phyloP scores from a whole-genome alignment of 2,888 invertebrate genomes.

The Megaustenia siamemsis region DNA sequence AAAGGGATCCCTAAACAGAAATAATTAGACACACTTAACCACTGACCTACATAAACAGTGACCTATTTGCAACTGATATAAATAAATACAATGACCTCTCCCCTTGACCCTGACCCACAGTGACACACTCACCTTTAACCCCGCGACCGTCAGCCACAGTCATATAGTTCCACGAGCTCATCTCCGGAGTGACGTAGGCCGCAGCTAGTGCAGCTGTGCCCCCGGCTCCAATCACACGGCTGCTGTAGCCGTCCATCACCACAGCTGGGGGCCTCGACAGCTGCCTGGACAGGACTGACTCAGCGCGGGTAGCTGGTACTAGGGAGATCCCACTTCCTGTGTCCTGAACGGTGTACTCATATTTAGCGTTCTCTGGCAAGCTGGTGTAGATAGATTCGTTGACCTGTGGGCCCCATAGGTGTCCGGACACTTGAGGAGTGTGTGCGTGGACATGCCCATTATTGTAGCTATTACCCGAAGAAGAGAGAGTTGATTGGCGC shows the following conservation, averaged over 20 bases:
- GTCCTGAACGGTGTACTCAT: constrained; percentile 46
- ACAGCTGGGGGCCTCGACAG: constrained; percentile 56
- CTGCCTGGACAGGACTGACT: constrained; percentile 55
- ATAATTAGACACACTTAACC: no score
- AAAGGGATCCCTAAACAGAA: no score
- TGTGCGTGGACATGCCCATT: constrained; percentile 51
- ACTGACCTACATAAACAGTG: no score
- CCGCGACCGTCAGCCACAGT: constrained; percentile 18
- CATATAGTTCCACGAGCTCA: constrained; percentile 43
- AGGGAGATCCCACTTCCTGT: neutral
- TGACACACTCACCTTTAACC: constrained; percentile 32
- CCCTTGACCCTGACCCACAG: neutral
- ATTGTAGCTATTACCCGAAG: constrained; percentile 41
- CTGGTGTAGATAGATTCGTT: constrained; percentile 41
- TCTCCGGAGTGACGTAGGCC: constrained; percentile 24
- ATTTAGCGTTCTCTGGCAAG: constrained; percentile 29
- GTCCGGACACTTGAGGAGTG: constrained; percentile 43
- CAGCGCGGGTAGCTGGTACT: constrained; percentile 42
- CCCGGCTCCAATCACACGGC: neutral
- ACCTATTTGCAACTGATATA: no score
- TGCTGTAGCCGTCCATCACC: constrained; percentile 14
- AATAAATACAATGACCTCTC: neutral
- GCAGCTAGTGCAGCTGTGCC: neutral
- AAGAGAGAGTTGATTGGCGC: constrained; percentile 9
- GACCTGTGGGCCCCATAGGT: constrained; percentile 27